Evolutionary conservation across 1,140 invertebrate genomes (phyloP).

Genomic region (Calephelis virginiensis): DNA sequence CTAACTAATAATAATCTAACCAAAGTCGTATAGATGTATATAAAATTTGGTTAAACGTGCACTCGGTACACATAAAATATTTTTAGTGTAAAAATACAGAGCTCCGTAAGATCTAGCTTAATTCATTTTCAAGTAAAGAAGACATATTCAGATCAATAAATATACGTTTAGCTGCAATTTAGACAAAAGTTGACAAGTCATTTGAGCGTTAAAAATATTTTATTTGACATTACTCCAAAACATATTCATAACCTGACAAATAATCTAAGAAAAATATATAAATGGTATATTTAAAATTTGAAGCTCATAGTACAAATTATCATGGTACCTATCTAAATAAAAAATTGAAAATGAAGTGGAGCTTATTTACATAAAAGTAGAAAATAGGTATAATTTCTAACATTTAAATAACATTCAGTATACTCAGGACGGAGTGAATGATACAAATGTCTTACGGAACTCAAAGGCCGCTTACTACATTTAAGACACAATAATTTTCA

Average conservation of each 20-base stretch:
- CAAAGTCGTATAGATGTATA: slow-evolving; percentile 30
- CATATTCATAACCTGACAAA: too few species aligned
- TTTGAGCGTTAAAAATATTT: too few species aligned
- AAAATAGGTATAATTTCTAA: background rate
- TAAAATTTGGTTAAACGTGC: slow-evolving; percentile 36
- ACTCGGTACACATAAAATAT: slow-evolving; percentile 33
- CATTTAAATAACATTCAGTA: slow-evolving; percentile 14
- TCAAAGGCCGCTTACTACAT: slow-evolving; percentile 32
- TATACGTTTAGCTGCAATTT: slow-evolving; percentile 14
- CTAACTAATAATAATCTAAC: slow-evolving; percentile 33
- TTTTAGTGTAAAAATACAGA: slow-evolving; percentile 25
- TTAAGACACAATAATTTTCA: background rate
- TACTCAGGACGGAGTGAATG: slow-evolving; percentile 30
- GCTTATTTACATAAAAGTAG: background rate
- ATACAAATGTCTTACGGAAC: slow-evolving; percentile 36
- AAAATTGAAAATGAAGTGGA: too few species aligned
- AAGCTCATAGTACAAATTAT: too few species aligned
- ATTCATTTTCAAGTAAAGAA: background rate
- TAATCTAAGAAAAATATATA: too few species aligned
- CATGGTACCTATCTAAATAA: too few species aligned
- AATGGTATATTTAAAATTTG: too few species aligned
- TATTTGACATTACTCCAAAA: too few species aligned
- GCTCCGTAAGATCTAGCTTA: slow-evolving; percentile 39
- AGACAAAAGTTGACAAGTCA: background rate
- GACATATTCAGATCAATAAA: slow-evolving; percentile 19